Evolutionary conservation across 2,888 invertebrate genomes (phyloP).

Genomic region (Pegoplata infirma): DNA sequence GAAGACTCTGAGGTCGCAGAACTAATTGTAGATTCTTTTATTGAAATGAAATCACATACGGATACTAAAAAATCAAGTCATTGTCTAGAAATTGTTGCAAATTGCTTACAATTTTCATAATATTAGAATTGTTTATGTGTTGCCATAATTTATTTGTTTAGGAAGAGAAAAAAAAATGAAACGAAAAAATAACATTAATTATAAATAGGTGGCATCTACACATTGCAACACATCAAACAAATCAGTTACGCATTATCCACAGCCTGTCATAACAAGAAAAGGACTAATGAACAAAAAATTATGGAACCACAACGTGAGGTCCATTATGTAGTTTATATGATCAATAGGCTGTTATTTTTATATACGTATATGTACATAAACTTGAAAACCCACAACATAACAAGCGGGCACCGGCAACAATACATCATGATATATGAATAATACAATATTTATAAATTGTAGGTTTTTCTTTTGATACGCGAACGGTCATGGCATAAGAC

Average conservation of each 20-base stretch:
- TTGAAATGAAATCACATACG: no score
- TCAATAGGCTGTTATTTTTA: slow-evolving; percentile 35
- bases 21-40: no score
- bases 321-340: slow-evolving; percentile 48
- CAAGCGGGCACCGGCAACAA: neutral
- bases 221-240: slow-evolving; percentile 25
- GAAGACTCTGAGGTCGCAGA: no score
- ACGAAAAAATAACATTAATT: slow-evolving; percentile 16
- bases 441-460: slow-evolving; percentile 52
- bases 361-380: slow-evolving; percentile 4
- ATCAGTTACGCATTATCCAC: slow-evolving; percentile 23
- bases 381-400: slow-evolving; percentile 45
- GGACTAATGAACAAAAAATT: slow-evolving; percentile 51
- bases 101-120: neutral
- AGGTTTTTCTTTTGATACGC: slow-evolving; percentile 43
- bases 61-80: no score
- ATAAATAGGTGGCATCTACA: neutral
- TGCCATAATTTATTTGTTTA: neutral
- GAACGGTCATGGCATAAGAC: neutral
- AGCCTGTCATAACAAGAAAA: slow-evolving; percentile 53
- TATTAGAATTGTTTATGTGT: slow-evolving; percentile 8
- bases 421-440: slow-evolving; percentile 7
- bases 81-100: no score
- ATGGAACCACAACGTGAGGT: slow-evolving; percentile 53
- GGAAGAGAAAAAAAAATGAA: no score